A percentile compares a stretch with the other conserved stretches of the same genome.
Conservation (phyloP, 1,140 invertebrate genomes). For the Rhagoletis pomonella region DNA sequence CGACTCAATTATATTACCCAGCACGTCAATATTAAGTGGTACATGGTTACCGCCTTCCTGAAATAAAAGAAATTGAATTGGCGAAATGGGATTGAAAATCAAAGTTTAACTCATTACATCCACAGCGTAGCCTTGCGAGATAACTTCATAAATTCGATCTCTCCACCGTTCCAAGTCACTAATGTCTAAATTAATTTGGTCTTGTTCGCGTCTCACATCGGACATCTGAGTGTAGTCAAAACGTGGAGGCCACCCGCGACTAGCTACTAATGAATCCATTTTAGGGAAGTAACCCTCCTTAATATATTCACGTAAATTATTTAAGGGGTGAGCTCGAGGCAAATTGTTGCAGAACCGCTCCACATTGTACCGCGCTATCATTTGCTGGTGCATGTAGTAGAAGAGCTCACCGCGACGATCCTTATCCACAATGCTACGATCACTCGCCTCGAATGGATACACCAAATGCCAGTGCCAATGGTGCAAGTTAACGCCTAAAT, state of each 20-base stretch:
- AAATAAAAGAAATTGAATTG: not conserved
- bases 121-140: slow-evolving; percentile 79
- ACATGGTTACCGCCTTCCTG: slow-evolving; percentile 59
- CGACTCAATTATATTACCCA: slow-evolving; percentile 74
- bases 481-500: too few species aligned
- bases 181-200: slow-evolving; percentile 81
- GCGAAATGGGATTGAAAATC: too few species aligned
- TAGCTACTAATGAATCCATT: slow-evolving; percentile 81
- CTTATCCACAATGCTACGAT: too few species aligned
- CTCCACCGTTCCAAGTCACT: too few species aligned
- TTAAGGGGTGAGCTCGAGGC: slow-evolving; percentile 77
- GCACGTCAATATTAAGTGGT: slow-evolving; percentile 59
- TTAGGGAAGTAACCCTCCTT: slow-evolving; percentile 84
- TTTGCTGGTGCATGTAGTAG: slow-evolving; percentile 87
- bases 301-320: slow-evolving; percentile 79
- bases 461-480: too few species aligned
- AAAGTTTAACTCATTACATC: too few species aligned
- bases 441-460: too few species aligned
- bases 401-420: slow-evolving; percentile 86
- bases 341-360: slow-evolving; percentile 81
- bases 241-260: slow-evolving; percentile 79
- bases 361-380: slow-evolving; percentile 80
- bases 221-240: slow-evolving; percentile 77
- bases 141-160: slow-evolving; percentile 84
- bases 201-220: slow-evolving; percentile 81